Evolutionary conservation across 2,113 vertebrate species (phyloP).

Genomic region (Nothobranchius kuhntae): DNA sequence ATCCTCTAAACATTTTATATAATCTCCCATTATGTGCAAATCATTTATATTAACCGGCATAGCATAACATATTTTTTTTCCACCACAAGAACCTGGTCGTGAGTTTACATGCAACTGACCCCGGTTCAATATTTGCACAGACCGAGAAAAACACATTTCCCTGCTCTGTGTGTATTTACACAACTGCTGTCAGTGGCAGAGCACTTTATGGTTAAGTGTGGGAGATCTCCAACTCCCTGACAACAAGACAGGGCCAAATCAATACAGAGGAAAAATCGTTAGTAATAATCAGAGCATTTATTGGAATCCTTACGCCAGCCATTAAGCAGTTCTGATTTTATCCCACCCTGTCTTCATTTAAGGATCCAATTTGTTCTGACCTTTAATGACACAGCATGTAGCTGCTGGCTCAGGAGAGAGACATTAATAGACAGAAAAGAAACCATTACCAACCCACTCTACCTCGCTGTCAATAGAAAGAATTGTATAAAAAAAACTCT

Average conservation of each 20-base stretch:
- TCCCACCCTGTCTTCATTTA: slow-evolving; percentile 58
- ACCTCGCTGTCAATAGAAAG: slow-evolving; percentile 58
- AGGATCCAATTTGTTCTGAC: slow-evolving; percentile 72
- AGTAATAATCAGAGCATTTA: slow-evolving; percentile 79
- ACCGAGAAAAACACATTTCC: slow-evolving; percentile 2
- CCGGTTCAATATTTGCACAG: slow-evolving; percentile 8
- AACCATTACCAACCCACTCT: slow-evolving; percentile 59
- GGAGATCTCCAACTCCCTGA: slow-evolving; percentile 38
- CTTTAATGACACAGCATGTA: slow-evolving; percentile 76
- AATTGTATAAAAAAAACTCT: slow-evolving; percentile 1
- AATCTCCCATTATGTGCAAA: too few relatives aligned
- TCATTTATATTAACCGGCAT: too few relatives aligned
- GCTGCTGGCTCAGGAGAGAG: slow-evolving; percentile 66
- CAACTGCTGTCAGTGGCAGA: slow-evolving; percentile 4
- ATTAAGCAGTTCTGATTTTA: slow-evolving; percentile 62
- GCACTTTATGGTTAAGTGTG: slow-evolving; percentile 22
- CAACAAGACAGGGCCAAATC: slow-evolving; percentile 67
- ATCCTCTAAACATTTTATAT: too few relatives aligned
- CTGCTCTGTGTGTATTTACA: background rate
- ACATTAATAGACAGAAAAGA: slow-evolving; percentile 73
- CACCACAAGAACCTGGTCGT: background rate
- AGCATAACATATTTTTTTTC: too few relatives aligned
- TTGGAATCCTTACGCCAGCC: slow-evolving; percentile 66
- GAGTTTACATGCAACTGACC: slow-evolving; percentile 10
- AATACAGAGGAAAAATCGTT: slow-evolving; percentile 71